These are phyloP conservation scores for Drosophila busckii DNA, from an alignment of 1,140 invertebrate genomes.

Conservation along the genomic window DNA sequence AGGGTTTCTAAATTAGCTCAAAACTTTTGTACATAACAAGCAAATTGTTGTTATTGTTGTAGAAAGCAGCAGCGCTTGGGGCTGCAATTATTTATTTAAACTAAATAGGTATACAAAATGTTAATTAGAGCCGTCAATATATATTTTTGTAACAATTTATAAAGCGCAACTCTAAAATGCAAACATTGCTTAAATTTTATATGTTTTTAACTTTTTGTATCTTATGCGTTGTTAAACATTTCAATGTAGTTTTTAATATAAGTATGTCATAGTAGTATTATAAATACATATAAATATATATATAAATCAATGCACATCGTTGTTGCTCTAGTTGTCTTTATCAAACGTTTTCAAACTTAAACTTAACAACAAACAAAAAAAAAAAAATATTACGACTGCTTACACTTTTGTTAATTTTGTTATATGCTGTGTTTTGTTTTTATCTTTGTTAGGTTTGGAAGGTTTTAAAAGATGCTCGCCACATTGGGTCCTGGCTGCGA, in stretches of 20 bases:
- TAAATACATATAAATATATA: constrained; percentile 26
- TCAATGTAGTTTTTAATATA: too few relatives aligned
- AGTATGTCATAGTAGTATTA: too few relatives aligned
- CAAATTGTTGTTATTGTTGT: constrained; percentile 4
- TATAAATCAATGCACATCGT: constrained; percentile 21
- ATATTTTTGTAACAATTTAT: too few relatives aligned
- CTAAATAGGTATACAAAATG: constrained; percentile 18
- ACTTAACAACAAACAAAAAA: not conserved
- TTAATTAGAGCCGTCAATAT: not conserved
- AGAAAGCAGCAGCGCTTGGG: constrained; percentile 25
- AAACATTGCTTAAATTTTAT: too few relatives aligned
- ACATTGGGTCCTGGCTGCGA: constrained; percentile 70
- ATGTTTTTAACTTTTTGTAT: too few relatives aligned
- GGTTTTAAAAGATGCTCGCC: constrained; percentile 70
- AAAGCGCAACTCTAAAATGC: too few relatives aligned
- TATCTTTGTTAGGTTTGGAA: not conserved
- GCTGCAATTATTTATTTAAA: constrained; percentile 45
- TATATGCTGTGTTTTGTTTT: not conserved
- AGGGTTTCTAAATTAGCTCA: constrained; percentile 58
- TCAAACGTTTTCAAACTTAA: not conserved
- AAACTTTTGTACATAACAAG: not conserved
- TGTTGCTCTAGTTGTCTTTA: constrained; percentile 37
- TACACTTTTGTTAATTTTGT: not conserved
- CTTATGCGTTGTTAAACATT: too few relatives aligned
- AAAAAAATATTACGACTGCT: not conserved